Conservation (phyloP, 2,797 vertebrate species). For the Sebastes jordani region DNA sequence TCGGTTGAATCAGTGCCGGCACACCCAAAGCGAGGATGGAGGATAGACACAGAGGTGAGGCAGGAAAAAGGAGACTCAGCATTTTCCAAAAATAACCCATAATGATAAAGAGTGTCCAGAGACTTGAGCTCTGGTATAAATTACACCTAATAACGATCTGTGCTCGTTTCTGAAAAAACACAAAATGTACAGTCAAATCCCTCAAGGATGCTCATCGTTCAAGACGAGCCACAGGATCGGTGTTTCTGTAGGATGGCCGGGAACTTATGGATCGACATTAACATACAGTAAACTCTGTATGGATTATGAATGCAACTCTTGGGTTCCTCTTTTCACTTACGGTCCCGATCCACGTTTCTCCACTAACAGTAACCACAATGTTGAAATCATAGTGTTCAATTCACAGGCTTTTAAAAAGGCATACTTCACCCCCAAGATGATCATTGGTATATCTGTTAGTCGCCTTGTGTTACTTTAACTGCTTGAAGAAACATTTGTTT, state of each 20-base stretch:
- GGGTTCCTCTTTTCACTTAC: neutral
- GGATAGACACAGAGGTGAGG: slow-evolving; percentile 6
- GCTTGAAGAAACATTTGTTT: no score
- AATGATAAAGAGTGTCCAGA: slow-evolving; percentile 35
- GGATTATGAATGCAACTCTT: neutral
- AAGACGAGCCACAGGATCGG: neutral
- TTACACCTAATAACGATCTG: slow-evolving; percentile 16
- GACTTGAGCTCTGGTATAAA: neutral
- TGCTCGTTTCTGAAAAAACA: neutral
- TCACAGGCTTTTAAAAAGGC: neutral
- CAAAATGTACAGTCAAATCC: neutral
- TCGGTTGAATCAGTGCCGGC: slow-evolving; percentile 20
- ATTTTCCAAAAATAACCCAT: slow-evolving; percentile 48
- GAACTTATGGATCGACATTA: neutral
- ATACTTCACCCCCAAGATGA: no score
- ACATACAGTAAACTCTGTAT: neutral
- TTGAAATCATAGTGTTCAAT: neutral
- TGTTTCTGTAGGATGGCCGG: neutral
- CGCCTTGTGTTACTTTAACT: no score
- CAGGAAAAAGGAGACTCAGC: slow-evolving; percentile 35
- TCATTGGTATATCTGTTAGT: no score
- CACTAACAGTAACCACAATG: neutral
- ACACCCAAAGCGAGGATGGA: slow-evolving; percentile 13
- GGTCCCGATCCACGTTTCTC: neutral
- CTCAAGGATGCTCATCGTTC: slow-evolving; percentile 3